Conservation (phyloP, 2,888 invertebrate genomes). For the Thymelicus acteon region DNA sequence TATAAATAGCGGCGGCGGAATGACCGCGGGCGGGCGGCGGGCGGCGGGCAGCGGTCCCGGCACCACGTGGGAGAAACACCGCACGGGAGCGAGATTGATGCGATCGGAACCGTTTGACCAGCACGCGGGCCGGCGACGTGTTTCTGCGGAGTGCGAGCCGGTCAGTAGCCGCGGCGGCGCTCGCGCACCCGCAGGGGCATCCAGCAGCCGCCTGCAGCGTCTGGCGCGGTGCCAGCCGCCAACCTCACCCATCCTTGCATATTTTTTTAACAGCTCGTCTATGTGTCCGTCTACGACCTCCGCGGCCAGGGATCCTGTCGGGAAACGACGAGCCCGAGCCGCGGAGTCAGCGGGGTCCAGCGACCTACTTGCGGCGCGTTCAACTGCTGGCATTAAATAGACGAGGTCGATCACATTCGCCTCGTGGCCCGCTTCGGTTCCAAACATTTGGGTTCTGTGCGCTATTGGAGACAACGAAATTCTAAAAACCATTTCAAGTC, state of each 20-base stretch:
- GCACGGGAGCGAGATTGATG: not conserved
- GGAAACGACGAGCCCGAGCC: not conserved
- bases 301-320: not conserved
- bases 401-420: constrained; percentile 47
- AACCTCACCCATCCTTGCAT: too few species aligned
- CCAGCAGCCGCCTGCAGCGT: too few species aligned
- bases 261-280: too few species aligned
- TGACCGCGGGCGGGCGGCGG: constrained; percentile 8
- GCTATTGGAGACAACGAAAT: not conserved
- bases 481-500: not conserved
- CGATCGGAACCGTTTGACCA: not conserved
- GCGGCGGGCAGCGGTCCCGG: constrained; percentile 2
- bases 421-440: constrained; percentile 36
- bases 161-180: too few species aligned
- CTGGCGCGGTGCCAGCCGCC: too few species aligned
- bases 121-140: not conserved
- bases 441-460: not conserved
- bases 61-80: not conserved
- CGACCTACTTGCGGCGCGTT: constrained; percentile 54
- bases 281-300: constrained; percentile 23
- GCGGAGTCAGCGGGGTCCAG: constrained; percentile 26
- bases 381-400: constrained; percentile 51
- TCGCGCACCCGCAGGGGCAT: too few species aligned
- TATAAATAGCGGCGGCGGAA: constrained; percentile 29
- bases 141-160: too few species aligned